Percentiles rank a stretch among this genome's conserved stretches.
phyloP scores from a whole-genome alignment of 2,113 vertebrate species.

The Megaceryle torquata region DNA sequence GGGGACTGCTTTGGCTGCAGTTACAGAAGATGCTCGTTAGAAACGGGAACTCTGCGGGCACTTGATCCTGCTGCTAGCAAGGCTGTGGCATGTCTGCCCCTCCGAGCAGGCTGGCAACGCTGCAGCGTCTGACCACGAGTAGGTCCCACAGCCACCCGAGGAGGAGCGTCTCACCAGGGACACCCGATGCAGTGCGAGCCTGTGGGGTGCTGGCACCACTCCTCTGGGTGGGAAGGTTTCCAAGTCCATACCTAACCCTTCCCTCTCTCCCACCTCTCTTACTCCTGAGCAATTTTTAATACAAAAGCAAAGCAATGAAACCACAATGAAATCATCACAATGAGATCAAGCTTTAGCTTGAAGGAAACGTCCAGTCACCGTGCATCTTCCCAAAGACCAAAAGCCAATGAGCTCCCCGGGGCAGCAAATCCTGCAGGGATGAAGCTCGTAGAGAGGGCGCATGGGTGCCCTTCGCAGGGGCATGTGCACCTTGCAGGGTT shows the following conservation, averaged over 20 bases:
- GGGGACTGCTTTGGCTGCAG: neutral
- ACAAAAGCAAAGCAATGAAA: neutral
- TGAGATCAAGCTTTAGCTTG: neutral
- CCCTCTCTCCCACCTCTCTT: neutral
- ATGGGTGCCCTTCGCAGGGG: neutral
- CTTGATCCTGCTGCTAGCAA: neutral
- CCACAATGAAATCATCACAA: neutral
- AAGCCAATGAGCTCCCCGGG: fast-evolving
- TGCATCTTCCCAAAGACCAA: neutral
- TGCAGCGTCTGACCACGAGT: neutral
- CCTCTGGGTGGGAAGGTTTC: neutral
- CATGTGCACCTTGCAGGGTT: neutral
- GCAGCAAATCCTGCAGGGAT: neutral
- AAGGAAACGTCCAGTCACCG: neutral
- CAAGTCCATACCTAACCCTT: constrained; percentile 10
- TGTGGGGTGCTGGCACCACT: neutral
- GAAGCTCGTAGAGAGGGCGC: neutral
- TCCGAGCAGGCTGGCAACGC: neutral
- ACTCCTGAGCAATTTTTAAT: neutral
- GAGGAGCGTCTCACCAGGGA: neutral
- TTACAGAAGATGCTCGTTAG: neutral
- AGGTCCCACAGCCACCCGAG: neutral
- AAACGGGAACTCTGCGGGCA: neutral
- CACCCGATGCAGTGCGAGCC: fast-evolving
- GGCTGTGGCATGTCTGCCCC: neutral